Evolutionary conservation across 2,888 invertebrate species (phyloP).

Genomic region (Andrena bucephala): DNA sequence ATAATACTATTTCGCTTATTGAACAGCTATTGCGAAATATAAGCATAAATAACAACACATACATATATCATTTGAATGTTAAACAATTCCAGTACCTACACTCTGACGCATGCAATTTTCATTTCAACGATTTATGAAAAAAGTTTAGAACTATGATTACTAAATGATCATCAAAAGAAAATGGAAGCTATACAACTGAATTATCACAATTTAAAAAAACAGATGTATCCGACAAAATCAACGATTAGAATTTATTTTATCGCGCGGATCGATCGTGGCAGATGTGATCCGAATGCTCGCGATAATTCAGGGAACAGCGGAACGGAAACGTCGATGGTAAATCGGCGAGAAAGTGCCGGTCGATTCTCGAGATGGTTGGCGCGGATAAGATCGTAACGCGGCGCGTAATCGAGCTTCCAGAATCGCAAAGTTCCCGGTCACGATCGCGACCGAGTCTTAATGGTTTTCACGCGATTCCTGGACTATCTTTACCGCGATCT

Average conservation of each 20-base stretch:
- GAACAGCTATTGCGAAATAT: neutral
- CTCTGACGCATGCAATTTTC: too few species aligned
- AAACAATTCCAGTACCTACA: too few species aligned
- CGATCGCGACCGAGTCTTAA: conserved; percentile 58
- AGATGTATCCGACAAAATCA: neutral
- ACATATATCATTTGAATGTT: too few species aligned
- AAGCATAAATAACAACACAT: neutral
- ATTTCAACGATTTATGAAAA: too few species aligned
- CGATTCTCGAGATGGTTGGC: conserved; percentile 42
- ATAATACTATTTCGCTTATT: neutral
- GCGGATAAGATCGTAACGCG: conserved; percentile 61
- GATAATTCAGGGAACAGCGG: neutral
- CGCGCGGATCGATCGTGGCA: neutral
- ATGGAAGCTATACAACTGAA: too few species aligned
- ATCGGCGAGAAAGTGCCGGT: conserved; percentile 44
- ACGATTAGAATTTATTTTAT: neutral
- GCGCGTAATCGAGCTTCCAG: conserved; percentile 47
- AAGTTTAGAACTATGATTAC: too few species aligned
- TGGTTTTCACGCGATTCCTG: conserved; percentile 64
- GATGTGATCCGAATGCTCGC: conserved; percentile 21
- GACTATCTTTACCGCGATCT: conserved; percentile 56
- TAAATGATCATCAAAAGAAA: too few species aligned
- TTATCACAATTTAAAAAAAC: too few species aligned
- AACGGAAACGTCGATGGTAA: conserved; percentile 15
- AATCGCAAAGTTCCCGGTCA: conserved; percentile 32